Evolutionary conservation across 2,797 vertebrate species (phyloP).

Genomic region (Aphelocoma californica): DNA sequence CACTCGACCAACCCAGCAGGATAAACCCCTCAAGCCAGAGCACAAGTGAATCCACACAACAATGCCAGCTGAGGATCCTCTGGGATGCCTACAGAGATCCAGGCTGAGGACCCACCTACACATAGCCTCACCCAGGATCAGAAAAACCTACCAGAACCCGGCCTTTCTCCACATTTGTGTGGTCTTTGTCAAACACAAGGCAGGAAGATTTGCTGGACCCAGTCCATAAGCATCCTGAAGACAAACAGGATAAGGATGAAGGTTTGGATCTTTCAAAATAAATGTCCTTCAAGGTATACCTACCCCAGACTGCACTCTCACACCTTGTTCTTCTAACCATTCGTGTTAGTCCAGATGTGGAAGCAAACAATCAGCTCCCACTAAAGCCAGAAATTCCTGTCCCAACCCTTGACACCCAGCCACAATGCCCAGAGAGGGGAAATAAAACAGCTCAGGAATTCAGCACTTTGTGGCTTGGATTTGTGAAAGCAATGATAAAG

Average conservation of each 20-base stretch:
- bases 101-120: background rate
- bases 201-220: background rate
- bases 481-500: conserved; percentile 59
- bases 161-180: background rate
- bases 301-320: background rate
- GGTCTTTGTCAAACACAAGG: background rate
- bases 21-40: background rate
- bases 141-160: background rate
- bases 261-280: background rate
- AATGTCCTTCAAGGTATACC: background rate
- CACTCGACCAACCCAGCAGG: background rate
- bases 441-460: background rate
- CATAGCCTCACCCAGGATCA: background rate
- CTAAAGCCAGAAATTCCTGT: background rate
- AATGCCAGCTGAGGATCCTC: background rate
- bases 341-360: background rate
- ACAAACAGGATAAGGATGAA: background rate
- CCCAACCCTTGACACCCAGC: background rate
- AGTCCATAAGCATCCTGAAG: background rate
- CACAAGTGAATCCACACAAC: background rate
- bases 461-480: conserved; percentile 23
- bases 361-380: background rate
- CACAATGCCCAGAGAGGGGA: fast-evolving
- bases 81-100: background rate
- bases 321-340: background rate